Evolutionary conservation across 2,797 vertebrate species (phyloP).

Genomic region (Phataginus tetradactyla): DNA sequence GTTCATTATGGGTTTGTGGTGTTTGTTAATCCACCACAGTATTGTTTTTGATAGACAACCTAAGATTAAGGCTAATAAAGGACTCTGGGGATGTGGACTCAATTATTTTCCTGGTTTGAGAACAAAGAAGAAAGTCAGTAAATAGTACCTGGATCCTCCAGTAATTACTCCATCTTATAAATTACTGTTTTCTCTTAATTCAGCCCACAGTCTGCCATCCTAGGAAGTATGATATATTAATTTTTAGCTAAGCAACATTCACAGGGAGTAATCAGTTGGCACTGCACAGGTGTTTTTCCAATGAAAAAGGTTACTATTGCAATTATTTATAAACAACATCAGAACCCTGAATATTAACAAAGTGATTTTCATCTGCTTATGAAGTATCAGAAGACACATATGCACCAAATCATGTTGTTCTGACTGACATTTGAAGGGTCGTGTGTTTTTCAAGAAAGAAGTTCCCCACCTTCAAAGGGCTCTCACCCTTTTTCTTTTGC

Average conservation of each 20-base stretch:
- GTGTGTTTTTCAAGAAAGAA: not conserved
- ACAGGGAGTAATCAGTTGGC: constrained; percentile 73
- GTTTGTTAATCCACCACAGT: constrained; percentile 64
- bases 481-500: not conserved
- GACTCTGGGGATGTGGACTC: constrained; percentile 66
- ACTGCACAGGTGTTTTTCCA: constrained; percentile 66
- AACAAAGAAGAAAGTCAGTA: constrained; percentile 78
- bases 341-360: constrained; percentile 69
- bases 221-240: constrained; percentile 77
- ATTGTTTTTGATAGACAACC: constrained; percentile 80
- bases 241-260: constrained; percentile 76
- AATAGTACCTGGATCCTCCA: constrained; percentile 78
- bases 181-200: constrained; percentile 80
- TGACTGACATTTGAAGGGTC: constrained; percentile 67
- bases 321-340: constrained; percentile 74
- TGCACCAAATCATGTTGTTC: not conserved
- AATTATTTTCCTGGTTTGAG: constrained; percentile 78
- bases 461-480: not conserved
- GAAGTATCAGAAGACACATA: not conserved
- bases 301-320: constrained; percentile 75
- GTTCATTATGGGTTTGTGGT: constrained; percentile 63
- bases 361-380: constrained; percentile 63
- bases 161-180: constrained; percentile 80
- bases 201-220: constrained; percentile 74
- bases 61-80: constrained; percentile 76